Base-by-base conservation (phyloP, 2,113 vertebrate species). In the Callorhinus ursinus region DNA sequence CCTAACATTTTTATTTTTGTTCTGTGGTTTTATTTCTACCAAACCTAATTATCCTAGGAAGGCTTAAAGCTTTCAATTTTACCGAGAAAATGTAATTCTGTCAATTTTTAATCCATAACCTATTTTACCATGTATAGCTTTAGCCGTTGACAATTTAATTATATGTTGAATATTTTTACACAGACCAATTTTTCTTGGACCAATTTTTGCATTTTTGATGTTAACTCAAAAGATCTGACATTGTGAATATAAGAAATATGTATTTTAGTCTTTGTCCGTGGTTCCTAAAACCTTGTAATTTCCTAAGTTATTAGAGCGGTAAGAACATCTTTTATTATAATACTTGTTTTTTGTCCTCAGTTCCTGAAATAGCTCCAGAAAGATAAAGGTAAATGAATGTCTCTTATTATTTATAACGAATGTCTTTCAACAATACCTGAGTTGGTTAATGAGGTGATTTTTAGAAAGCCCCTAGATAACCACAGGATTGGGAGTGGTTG, bases 31-130 rank as follows among this genome's bases (percentile, higher is more conserved):
- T 76, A 16, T 59, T 71, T 63, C 39, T 61, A 57, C 31, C 57
- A 81, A 76, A 85, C 53, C n/a, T 84, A 74, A 59, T 80, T 92
- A 90, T 91, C 74, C 22, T 59, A 67, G 16, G 80, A 93, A 69
- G 65, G 18, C 59, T 42, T 71, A 53, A 33, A 88, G 51, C 80
- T 90, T 89, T 72, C 46, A 83, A 9, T 83, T 82, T 95, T 95
- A 39, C 33, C 16, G 42, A 81, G 33, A 90, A 90, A 79, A 51
- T 80, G 80, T 51, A 77, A 79, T 63, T 94, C n/a, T 57, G 61
- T 57, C 55, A 57, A 65, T 93, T 95, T 93, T 95, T 53, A 86
- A 86, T 82, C 39, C 24, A 84, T 42, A 93, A 74, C 28, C 85
- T 67, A 67, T 59, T 93, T 90, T 85, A 93, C 46, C 8, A 53